Percentiles rank a stretch among this genome's conserved stretches.
Conservation (phyloP, 2,888 invertebrate genomes). For the Tortrix viridana region DNA sequence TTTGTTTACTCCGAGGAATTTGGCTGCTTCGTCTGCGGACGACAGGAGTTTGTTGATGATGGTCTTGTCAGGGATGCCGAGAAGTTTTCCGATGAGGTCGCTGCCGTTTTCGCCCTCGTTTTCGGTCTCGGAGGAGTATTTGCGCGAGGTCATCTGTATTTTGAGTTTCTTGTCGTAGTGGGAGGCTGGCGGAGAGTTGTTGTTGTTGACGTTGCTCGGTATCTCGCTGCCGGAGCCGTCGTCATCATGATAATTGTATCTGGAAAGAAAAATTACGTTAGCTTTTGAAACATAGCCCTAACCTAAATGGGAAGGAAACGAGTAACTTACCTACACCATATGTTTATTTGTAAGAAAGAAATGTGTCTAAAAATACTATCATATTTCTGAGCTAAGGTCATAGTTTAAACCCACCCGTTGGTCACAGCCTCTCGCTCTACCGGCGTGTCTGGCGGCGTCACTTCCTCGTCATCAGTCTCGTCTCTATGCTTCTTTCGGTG, state of each 20-base stretch:
- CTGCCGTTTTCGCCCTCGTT: slow-evolving; percentile 84
- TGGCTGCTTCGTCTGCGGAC: slow-evolving; percentile 93
- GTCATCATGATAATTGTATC: slow-evolving; percentile 75
- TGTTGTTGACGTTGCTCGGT: slow-evolving; percentile 80
- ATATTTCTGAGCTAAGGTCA: no score
- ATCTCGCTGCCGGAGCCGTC: slow-evolving; percentile 77
- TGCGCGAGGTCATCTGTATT: slow-evolving; percentile 76
- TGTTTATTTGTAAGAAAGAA: no score
- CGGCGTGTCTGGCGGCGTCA: slow-evolving; percentile 73
- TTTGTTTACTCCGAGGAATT: slow-evolving; percentile 93
- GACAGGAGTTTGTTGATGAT: slow-evolving; percentile 93
- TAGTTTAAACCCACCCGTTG: slow-evolving; percentile 64
- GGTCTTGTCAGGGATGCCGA: slow-evolving; percentile 94
- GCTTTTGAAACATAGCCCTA: slow-evolving; percentile 1
- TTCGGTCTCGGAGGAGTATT: slow-evolving; percentile 78
- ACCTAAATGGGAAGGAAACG: not conserved
- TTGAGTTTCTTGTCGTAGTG: slow-evolving; percentile 83
- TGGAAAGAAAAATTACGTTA: slow-evolving; percentile 44
- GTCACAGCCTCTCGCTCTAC: slow-evolving; percentile 67
- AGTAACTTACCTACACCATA: no score
- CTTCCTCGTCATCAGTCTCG: slow-evolving; percentile 83
- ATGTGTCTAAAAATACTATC: no score
- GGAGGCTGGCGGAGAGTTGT: slow-evolving; percentile 82
- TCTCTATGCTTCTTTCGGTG: slow-evolving; percentile 94
- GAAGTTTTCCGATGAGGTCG: slow-evolving; percentile 94